Percentiles rank a stretch among this genome's conserved stretches.
phyloP scores from a whole-genome alignment of 2,888 invertebrate genomes.

The Leptopterna dolabrata region DNA sequence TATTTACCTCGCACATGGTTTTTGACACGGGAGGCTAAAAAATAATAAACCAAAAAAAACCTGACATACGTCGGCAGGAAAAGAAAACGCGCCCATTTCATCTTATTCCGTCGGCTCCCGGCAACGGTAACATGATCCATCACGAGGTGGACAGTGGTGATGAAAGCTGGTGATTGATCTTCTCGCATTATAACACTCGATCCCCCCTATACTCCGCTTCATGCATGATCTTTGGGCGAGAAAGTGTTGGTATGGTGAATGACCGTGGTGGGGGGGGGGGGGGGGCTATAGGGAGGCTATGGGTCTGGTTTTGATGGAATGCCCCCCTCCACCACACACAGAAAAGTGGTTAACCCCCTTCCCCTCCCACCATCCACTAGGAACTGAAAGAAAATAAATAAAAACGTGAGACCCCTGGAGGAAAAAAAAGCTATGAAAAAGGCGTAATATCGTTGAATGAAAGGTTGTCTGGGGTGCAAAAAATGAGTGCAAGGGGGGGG shows the following conservation, averaged over 20 bases:
- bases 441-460: background rate
- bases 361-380: background rate
- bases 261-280: background rate
- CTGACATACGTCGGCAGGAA: background rate
- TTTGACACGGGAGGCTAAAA: background rate
- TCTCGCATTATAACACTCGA: background rate
- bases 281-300: too few relatives aligned
- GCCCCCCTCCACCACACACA: background rate
- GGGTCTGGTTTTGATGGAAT: constrained; percentile 1
- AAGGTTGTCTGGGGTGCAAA: background rate
- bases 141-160: background rate
- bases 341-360: background rate
- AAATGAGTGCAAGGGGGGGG: background rate
- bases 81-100: background rate
- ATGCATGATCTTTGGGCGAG: background rate
- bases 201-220: too few relatives aligned
- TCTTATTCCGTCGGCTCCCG: background rate
- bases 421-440: background rate
- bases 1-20: background rate
- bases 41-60: background rate
- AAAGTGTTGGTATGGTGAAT: background rate
- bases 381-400: background rate
- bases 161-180: constrained; percentile 11
- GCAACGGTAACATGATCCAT: background rate
- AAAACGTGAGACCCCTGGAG: background rate